A percentile compares a stretch with the other conserved stretches of the same genome.
These are phyloP conservation scores for Chiloscyllium plagiosum DNA, from an alignment of 2,113 vertebrate species.

Conservation along the genomic window DNA sequence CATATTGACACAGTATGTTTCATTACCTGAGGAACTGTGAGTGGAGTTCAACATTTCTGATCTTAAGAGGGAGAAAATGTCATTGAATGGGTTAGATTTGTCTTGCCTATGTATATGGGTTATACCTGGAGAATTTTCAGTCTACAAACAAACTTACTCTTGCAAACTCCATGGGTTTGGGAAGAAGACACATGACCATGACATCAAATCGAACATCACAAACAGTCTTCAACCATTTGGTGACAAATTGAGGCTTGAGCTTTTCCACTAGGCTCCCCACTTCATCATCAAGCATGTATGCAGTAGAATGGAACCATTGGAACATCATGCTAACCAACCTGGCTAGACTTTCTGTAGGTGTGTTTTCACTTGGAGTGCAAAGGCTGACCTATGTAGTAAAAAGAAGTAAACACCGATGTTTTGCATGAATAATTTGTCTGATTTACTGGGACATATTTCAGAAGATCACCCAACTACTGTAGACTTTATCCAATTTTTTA, in stretches of 20 bases:
- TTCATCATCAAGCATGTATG: constrained; percentile 99
- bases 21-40: not conserved
- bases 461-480: not conserved
- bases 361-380: constrained; percentile 96
- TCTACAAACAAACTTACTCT: constrained; percentile 64
- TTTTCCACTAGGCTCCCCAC: constrained; percentile 97
- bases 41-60: not conserved
- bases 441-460: not conserved
- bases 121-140: not conserved
- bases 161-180: constrained; percentile 96
- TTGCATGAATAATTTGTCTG: not conserved
- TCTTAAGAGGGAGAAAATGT: no score
- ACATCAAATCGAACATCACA: constrained; percentile 96
- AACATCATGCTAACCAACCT: constrained; percentile 97
- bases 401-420: constrained; percentile 32
- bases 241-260: constrained; percentile 98
- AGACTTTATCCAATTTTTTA: not conserved
- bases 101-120: not conserved
- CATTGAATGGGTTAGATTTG: not conserved
- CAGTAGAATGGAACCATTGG: constrained; percentile 98
- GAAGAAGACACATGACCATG: constrained; percentile 99
- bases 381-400: constrained; percentile 76
- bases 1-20: not conserved
- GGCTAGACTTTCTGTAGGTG: constrained; percentile 90
- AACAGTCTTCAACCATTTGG: constrained; percentile 96